These are phyloP conservation scores for Cuculus canorus DNA, from an alignment of 2,797 vertebrate genomes.

Conservation along the genomic window DNA sequence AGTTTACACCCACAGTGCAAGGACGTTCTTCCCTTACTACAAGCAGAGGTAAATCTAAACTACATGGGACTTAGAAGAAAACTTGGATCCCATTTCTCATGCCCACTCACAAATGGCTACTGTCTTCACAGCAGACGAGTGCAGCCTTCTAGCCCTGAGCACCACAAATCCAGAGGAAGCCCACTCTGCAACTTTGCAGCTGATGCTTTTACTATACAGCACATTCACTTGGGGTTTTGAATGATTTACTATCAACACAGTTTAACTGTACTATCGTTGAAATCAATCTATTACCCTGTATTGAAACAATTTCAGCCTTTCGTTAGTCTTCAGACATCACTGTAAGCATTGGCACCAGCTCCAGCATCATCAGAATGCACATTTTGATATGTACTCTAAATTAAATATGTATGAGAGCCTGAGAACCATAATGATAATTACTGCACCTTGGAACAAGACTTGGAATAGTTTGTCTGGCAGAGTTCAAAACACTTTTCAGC, in stretches of 20 bases:
- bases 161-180: neutral
- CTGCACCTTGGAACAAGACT: slow-evolving; percentile 52
- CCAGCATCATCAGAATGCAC: neutral
- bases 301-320: slow-evolving; percentile 41
- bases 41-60: neutral
- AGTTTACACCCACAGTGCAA: neutral
- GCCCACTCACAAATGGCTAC: neutral
- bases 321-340: neutral
- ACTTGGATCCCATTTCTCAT: neutral
- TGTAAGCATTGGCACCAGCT: slow-evolving; percentile 26
- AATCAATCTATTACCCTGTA: neutral
- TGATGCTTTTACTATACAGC: neutral
- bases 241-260: slow-evolving; percentile 4
- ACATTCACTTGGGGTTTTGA: neutral
- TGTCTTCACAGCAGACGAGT: neutral
- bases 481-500: slow-evolving; percentile 63
- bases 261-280: neutral
- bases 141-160: neutral
- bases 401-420: slow-evolving; percentile 45
- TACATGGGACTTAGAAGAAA: neutral
- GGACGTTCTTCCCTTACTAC: neutral
- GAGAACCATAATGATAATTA: slow-evolving; percentile 64
- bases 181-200: neutral
- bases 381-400: slow-evolving; percentile 43
- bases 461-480: slow-evolving; percentile 46